phyloP scores from a whole-genome alignment of 2,113 vertebrate species.

The human (Homo sapiens) region DNA sequence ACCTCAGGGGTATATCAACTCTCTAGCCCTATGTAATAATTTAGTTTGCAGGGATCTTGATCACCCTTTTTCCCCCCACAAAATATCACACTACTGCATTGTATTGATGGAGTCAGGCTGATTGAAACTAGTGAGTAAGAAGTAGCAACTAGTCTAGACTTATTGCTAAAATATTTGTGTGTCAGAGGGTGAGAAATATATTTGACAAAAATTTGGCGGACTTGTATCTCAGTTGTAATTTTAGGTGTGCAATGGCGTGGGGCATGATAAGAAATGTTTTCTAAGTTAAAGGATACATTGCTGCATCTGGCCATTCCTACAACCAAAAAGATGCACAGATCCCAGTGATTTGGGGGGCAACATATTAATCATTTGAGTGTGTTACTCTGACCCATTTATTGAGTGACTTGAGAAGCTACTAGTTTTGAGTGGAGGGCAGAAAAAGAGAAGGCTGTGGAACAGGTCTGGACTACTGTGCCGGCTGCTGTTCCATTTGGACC shows the following conservation, averaged over 20 bases:
- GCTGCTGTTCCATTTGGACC: not conserved
- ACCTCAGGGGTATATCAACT: not conserved
- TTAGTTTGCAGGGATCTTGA: not conserved
- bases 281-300: not conserved
- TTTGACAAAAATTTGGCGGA: not conserved
- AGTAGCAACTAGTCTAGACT: not conserved
- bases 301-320: not conserved
- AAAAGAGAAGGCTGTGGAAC: not conserved
- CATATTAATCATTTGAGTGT: not conserved
- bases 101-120: not conserved
- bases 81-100: not conserved
- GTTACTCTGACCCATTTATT: not conserved
- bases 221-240: not conserved
- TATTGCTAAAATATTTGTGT: not conserved
- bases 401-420: not conserved
- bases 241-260: too few relatives aligned
- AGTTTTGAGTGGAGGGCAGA: not conserved
- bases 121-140: not conserved
- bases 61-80: not conserved
- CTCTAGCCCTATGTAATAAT: not conserved
- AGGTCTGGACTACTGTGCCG: not conserved
- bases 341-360: not conserved
- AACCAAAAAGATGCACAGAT: not conserved
- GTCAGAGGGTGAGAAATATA: not conserved
- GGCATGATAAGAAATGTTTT: not conserved